Evolutionary conservation across 2,888 invertebrate species (phyloP).

Genomic region (Orgyia antiqua): DNA sequence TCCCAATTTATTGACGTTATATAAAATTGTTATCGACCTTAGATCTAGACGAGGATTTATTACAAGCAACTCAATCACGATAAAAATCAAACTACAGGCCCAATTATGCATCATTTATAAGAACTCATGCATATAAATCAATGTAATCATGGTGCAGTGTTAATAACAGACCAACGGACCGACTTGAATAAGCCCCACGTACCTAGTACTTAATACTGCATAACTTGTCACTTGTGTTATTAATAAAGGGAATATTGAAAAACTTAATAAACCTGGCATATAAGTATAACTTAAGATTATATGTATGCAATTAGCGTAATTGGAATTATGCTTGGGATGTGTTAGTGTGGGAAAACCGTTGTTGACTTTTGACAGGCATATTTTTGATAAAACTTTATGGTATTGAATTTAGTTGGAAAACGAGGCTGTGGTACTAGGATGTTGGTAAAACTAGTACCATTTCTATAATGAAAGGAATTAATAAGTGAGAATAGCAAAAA

Average conservation of each 20-base stretch:
- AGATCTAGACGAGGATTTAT: conserved; percentile 57
- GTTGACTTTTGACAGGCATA: no score
- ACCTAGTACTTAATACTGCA: conserved; percentile 2
- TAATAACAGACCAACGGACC: conserved; percentile 48
- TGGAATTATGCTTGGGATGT: no score
- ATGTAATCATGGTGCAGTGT: conserved; percentile 44
- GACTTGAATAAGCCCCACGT: conserved; percentile 12
- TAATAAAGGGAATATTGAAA: conserved; percentile 12
- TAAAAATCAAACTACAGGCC: conserved; percentile 47
- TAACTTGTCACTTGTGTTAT: conserved; percentile 12
- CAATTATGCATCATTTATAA: conserved; percentile 66
- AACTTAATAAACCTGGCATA: background rate
- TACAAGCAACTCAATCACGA: conserved; percentile 39
- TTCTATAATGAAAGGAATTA: no score
- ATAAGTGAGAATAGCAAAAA: no score
- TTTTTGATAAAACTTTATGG: no score
- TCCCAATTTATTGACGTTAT: conserved; percentile 29
- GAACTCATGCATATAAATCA: conserved; percentile 70
- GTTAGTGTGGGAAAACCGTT: no score
- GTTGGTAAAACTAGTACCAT: no score
- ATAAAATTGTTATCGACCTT: conserved; percentile 30
- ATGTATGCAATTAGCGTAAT: no score
- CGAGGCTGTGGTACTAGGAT: no score
- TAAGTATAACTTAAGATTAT: background rate
- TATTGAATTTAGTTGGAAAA: no score